These are phyloP conservation scores for Drosophila quinaria DNA, from an alignment of 2,888 invertebrate genomes.

Conservation along the genomic window DNA sequence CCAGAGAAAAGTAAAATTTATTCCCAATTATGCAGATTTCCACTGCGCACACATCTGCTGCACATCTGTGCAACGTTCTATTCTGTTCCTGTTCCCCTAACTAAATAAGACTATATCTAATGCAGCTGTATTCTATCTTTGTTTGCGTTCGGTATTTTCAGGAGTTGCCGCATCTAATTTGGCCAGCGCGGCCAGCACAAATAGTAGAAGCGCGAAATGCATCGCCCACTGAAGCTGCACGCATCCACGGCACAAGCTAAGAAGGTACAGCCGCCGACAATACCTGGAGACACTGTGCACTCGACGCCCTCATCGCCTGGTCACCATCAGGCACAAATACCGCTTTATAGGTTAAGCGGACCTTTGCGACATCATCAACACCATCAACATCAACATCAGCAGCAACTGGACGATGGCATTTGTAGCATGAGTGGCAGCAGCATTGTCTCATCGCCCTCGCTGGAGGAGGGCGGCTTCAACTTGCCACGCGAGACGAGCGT, in stretches of 20 bases:
- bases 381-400: slow-evolving; percentile 58
- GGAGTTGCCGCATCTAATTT: slow-evolving; percentile 68
- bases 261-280: slow-evolving; percentile 95
- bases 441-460: slow-evolving; percentile 85
- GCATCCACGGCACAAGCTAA: slow-evolving; percentile 95
- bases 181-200: slow-evolving; percentile 82
- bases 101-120: slow-evolving; percentile 42
- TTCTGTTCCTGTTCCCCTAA: not conserved
- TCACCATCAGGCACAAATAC: slow-evolving; percentile 79
- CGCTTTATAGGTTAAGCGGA: slow-evolving; percentile 82
- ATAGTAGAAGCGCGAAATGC: slow-evolving; percentile 88
- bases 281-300: slow-evolving; percentile 89
- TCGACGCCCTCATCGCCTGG: slow-evolving; percentile 57
- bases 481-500: slow-evolving; percentile 85
- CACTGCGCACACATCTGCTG: slow-evolving; percentile 44
- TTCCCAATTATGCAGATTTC: slow-evolving; percentile 78
- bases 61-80: slow-evolving; percentile 41
- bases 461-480: slow-evolving; percentile 86
- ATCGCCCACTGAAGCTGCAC: slow-evolving; percentile 93
- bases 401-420: slow-evolving; percentile 82
- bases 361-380: slow-evolving; percentile 75
- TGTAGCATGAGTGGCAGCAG: slow-evolving; percentile 84
- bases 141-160: slow-evolving; percentile 36
- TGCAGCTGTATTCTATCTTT: slow-evolving; percentile 31
- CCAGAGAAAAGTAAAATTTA: slow-evolving; percentile 58